Conservation (phyloP, 2,888 invertebrate genomes). For the Tetramorium bicarinatum region DNA sequence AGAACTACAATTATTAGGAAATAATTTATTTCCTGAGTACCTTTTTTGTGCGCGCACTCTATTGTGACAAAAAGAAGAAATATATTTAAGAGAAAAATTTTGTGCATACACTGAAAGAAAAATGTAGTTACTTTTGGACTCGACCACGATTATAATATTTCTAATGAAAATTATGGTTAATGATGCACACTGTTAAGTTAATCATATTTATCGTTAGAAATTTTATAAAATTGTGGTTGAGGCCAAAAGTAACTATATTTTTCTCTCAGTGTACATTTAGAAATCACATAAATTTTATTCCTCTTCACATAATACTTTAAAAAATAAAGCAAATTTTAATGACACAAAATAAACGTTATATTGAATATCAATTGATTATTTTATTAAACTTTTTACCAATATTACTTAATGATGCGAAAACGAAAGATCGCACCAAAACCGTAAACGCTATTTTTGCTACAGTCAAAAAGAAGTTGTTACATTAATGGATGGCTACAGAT, state of each 20-base stretch:
- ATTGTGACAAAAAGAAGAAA: not conserved
- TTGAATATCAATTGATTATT: not conserved
- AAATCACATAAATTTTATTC: slow-evolving; percentile 2
- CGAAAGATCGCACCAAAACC: not conserved
- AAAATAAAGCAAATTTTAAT: not conserved
- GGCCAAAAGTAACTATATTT: no score
- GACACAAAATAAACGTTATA: not conserved
- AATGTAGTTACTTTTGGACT: no score
- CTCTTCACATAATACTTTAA: not conserved
- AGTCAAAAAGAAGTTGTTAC: not conserved
- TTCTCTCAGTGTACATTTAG: not conserved
- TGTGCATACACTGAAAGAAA: not conserved
- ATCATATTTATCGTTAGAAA: no score
- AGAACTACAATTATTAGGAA: not conserved
- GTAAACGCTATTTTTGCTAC: not conserved
- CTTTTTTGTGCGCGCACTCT: not conserved
- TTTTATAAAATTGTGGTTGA: no score
- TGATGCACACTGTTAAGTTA: no score
- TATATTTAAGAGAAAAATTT: not conserved
- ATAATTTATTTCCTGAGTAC: slow-evolving; percentile 5
- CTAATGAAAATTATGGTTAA: no score
- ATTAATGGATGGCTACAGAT: not conserved
- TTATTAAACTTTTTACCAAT: not conserved
- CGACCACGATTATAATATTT: no score
- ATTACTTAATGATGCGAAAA: not conserved